Percentiles rank a stretch among this genome's conserved stretches.
Evolutionary conservation across 2,113 vertebrate genomes (phyloP).

Genomic region (Bujurquina vittata): DNA sequence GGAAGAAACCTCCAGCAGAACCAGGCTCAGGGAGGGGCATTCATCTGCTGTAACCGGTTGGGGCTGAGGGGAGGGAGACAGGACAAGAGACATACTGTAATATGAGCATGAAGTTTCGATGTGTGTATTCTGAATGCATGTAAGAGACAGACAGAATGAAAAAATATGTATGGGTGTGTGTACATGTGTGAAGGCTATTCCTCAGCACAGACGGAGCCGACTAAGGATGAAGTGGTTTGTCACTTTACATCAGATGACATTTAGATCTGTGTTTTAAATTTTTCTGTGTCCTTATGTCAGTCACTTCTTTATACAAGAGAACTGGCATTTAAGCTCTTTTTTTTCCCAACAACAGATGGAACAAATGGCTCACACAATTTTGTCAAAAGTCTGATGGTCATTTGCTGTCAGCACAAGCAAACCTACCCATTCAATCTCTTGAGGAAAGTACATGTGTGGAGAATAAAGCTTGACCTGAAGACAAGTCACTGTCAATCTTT

Average conservation of each 20-base stretch:
- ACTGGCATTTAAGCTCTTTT: background rate
- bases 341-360: background rate
- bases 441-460: background rate
- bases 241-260: background rate
- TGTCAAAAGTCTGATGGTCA: background rate
- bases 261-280: background rate
- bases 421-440: background rate
- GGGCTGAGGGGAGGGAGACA: too few relatives aligned
- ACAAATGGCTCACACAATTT: background rate
- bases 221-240: background rate
- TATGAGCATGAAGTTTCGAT: background rate
- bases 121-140: background rate
- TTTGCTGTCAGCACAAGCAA: background rate
- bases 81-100: background rate
- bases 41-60: too few relatives aligned
- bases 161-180: background rate
- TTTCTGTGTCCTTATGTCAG: background rate
- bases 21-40: too few relatives aligned
- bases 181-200: background rate
- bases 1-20: too few relatives aligned
- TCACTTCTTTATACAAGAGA: background rate
- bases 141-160: background rate
- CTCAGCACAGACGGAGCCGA: background rate
- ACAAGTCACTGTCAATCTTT: background rate
- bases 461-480: background rate